These are phyloP conservation scores for Sycophaga agraensis DNA, from an alignment of 1,140 invertebrate species.

Conservation along the genomic window DNA sequence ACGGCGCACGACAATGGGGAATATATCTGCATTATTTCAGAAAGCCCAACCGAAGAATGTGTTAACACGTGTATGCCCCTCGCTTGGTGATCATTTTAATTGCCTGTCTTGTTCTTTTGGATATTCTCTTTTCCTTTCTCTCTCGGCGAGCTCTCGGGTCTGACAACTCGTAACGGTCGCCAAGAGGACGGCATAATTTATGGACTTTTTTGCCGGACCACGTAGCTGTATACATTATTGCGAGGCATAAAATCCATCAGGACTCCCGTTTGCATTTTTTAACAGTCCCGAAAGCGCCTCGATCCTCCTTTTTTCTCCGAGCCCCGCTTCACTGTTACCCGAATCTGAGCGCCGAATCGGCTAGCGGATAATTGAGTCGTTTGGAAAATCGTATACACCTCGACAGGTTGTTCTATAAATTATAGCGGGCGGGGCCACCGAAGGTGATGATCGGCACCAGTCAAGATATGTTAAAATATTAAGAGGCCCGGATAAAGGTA, in stretches of 20 bases:
- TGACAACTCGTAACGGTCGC: slow-evolving; percentile 25
- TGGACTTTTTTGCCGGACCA: slow-evolving; percentile 22
- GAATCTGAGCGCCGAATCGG: neutral
- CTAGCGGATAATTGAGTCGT: slow-evolving; percentile 21
- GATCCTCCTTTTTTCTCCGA: too few relatives aligned
- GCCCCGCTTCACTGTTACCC: neutral
- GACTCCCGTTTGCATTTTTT: slow-evolving; percentile 21
- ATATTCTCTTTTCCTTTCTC: slow-evolving; percentile 3
- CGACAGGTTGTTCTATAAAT: slow-evolving; percentile 17
- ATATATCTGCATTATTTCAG: too few relatives aligned
- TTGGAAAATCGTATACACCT: slow-evolving; percentile 8
- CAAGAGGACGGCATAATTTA: slow-evolving; percentile 18
- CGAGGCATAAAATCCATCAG: slow-evolving; percentile 19
- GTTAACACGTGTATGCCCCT: slow-evolving; percentile 2
- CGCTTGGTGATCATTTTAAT: slow-evolving; percentile 11
- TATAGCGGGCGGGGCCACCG: neutral
- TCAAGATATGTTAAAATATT: too few relatives aligned
- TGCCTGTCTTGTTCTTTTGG: slow-evolving; percentile 8
- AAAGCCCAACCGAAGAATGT: too few relatives aligned
- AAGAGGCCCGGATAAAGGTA: too few relatives aligned
- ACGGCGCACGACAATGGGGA: too few relatives aligned
- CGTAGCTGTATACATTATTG: slow-evolving; percentile 19
- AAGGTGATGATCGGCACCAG: neutral
- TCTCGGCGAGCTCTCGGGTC: slow-evolving; percentile 8
- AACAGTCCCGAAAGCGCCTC: slow-evolving; percentile 1